A percentile compares a stretch with the other conserved stretches of the same genome.
phyloP scores from a whole-genome alignment of 2,888 invertebrate genomes.

The Mycalesis mineus region DNA sequence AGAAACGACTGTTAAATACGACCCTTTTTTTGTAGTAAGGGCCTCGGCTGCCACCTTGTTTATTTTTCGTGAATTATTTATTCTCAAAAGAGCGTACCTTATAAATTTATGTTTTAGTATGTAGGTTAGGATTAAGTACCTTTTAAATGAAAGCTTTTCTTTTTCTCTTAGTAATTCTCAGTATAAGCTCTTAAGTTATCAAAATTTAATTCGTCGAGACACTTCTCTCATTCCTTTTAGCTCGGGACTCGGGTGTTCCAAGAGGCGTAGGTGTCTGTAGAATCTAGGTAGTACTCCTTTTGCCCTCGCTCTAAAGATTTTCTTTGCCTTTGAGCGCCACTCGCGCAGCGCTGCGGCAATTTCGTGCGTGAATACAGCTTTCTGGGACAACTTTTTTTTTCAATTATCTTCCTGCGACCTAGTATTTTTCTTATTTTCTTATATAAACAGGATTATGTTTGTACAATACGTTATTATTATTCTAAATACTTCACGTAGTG shows the following conservation, averaged over 20 bases:
- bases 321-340: constrained; percentile 13
- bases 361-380: constrained; percentile 17
- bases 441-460: not conserved
- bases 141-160: no score
- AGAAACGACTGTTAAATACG: no score
- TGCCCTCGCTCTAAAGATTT: constrained; percentile 17
- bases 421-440: not conserved
- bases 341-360: constrained; percentile 9
- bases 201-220: not conserved
- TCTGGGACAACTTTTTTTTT: constrained; percentile 11
- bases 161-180: no score
- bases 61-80: no score
- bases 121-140: no score
- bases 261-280: not conserved
- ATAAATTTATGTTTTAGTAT: no score
- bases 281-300: constrained; percentile 1
- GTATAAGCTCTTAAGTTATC: not conserved
- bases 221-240: not conserved
- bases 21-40: no score
- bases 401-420: not conserved
- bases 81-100: no score
- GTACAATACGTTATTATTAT: no score
- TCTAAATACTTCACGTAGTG: no score
- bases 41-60: no score
- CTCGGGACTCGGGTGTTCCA: constrained; percentile 5